A percentile compares a stretch with the other conserved stretches of the same genome.
Conservation (phyloP, 2,797 vertebrate species). For the Lepilemur septentrionalis region DNA sequence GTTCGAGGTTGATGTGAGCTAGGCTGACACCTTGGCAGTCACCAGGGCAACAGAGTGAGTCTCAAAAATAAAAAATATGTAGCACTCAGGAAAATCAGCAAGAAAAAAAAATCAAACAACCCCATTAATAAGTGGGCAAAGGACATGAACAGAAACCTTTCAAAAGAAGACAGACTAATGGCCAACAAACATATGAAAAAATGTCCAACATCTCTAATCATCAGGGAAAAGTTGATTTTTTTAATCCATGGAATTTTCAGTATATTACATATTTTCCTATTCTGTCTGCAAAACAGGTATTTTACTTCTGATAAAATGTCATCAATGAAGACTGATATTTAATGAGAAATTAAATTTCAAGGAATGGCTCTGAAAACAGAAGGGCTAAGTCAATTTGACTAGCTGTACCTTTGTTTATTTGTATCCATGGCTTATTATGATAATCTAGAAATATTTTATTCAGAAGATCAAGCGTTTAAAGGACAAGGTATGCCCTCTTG, state of each 20-base stretch:
- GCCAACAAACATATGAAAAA: too few species aligned
- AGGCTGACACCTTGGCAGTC: too few species aligned
- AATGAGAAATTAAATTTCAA: not conserved
- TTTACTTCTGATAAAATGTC: conserved; percentile 3
- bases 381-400: not conserved
- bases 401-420: not conserved
- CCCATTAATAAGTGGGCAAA: too few species aligned
- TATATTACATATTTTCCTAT: not conserved
- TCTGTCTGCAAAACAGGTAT: not conserved
- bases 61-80: too few species aligned
- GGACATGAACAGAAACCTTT: too few species aligned
- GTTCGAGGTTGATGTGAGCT: too few species aligned
- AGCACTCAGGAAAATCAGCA: too few species aligned
- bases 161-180: too few species aligned
- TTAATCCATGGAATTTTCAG: not conserved
- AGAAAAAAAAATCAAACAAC: too few species aligned
- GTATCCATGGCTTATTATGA: not conserved
- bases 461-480: not conserved
- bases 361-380: not conserved
- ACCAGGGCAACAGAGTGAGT: too few species aligned
- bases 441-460: conserved; percentile 23
- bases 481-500: not conserved
- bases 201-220: too few species aligned
- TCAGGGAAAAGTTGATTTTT: too few species aligned
- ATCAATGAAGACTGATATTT: not conserved